phyloP scores from a whole-genome alignment of 2,888 invertebrate genomes.

The Argyresthia albistria region DNA sequence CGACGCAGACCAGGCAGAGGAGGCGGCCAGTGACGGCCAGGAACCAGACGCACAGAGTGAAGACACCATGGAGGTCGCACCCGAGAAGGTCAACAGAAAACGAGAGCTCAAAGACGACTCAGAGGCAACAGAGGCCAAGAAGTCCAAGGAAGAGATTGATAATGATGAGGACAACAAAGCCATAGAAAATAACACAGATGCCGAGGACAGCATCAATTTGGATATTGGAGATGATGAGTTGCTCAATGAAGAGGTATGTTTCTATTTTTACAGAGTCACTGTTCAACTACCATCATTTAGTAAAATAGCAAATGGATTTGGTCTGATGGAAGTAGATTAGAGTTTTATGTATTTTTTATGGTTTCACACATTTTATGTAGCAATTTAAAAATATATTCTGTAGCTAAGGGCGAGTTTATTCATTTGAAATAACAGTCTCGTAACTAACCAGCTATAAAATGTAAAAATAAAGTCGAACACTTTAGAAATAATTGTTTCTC shows the following conservation, averaged over 20 bases:
- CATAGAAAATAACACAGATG: constrained; percentile 75
- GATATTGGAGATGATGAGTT: constrained; percentile 88
- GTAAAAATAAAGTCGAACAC: no score
- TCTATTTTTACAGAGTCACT: constrained; percentile 60
- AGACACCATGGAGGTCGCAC: constrained; percentile 44
- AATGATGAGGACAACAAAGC: constrained; percentile 49
- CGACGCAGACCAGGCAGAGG: constrained; percentile 32
- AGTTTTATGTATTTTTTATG: background rate
- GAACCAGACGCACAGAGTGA: constrained; percentile 30
- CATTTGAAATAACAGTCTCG: background rate
- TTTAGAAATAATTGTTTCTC: no score
- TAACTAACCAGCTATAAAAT: background rate
- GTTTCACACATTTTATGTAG: no score
- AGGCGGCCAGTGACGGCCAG: constrained; percentile 57
- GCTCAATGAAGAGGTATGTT: constrained; percentile 82
- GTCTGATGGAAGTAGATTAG: constrained; percentile 53
- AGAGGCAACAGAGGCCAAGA: constrained; percentile 44
- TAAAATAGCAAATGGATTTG: constrained; percentile 34
- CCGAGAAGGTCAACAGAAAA: constrained; percentile 43
- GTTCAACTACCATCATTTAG: constrained; percentile 37
- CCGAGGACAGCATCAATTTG: constrained; percentile 85
- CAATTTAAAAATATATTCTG: no score
- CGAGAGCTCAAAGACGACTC: constrained; percentile 46
- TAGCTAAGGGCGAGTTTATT: no score
- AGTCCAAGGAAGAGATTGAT: constrained; percentile 37